phyloP scores from a whole-genome alignment of 2,113 vertebrate genomes.

The Hypocryptadius cinnamomeus region DNA sequence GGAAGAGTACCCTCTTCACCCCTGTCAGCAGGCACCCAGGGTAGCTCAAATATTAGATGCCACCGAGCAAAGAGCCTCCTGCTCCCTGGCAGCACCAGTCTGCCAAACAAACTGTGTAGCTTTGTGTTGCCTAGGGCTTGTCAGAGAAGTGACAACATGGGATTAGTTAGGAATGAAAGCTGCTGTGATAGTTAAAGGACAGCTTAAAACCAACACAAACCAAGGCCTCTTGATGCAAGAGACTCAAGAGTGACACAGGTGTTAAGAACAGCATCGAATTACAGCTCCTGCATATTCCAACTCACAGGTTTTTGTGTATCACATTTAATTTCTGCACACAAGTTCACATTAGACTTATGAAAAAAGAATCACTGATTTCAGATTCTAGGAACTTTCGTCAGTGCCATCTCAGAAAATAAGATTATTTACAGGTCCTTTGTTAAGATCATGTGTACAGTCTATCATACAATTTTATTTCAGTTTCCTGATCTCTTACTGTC shows the following conservation, averaged over 20 bases:
- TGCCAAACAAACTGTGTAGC: not conserved
- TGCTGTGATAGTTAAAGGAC: not conserved
- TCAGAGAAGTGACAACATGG: conserved; percentile 1
- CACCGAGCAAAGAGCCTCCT: not conserved
- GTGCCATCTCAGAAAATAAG: not conserved
- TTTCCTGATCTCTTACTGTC: not conserved
- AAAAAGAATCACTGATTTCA: not conserved
- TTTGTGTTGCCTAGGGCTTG: not conserved
- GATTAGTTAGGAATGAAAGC: conserved; percentile 35
- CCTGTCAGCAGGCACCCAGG: not conserved
- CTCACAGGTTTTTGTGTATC: not conserved
- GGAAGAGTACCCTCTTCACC: not conserved
- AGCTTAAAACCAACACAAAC: not conserved
- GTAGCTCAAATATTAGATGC: not conserved
- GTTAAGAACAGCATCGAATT: not conserved
- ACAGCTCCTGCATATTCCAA: not conserved
- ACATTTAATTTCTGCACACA: not conserved
- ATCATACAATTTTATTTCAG: not conserved
- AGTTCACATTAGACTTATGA: not conserved
- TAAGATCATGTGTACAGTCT: not conserved
- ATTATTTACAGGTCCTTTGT: not conserved
- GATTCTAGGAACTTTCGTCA: not conserved
- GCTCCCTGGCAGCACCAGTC: not conserved
- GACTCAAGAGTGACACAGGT: not conserved
- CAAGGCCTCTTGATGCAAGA: not conserved